Evolutionary conservation across 2,888 invertebrate species (phyloP).

Genomic region (Muscina levida): DNA sequence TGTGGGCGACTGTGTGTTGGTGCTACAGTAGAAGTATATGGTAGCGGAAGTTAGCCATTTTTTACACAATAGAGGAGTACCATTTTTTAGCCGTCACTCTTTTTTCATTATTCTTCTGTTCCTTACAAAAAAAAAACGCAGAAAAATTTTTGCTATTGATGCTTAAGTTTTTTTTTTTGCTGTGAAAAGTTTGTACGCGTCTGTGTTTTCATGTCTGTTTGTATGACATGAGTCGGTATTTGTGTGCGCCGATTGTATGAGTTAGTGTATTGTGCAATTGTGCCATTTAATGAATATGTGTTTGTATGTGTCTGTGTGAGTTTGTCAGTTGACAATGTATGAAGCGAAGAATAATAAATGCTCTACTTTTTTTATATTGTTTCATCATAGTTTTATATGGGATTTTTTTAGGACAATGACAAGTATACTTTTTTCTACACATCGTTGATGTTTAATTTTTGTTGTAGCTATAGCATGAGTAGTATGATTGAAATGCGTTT

Average conservation of each 20-base stretch:
- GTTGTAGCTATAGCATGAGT: too few relatives aligned
- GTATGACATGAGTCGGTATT: slow-evolving; percentile 14
- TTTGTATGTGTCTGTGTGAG: not conserved
- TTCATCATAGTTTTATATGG: slow-evolving; percentile 25
- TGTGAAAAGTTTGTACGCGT: too few relatives aligned
- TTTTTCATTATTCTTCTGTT: slow-evolving; percentile 35
- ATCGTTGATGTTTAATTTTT: slow-evolving; percentile 35
- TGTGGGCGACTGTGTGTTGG: slow-evolving; percentile 7
- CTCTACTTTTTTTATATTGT: slow-evolving; percentile 13
- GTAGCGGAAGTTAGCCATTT: slow-evolving; percentile 59
- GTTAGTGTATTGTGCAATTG: not conserved
- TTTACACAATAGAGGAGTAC: slow-evolving; percentile 44
- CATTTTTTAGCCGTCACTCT: slow-evolving; percentile 39
- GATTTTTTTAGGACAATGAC: slow-evolving; percentile 57
- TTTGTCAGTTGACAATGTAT: slow-evolving; percentile 45
- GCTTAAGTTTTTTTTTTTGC: slow-evolving; percentile 20
- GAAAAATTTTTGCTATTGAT: slow-evolving; percentile 59
- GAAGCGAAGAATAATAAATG: slow-evolving; percentile 62
- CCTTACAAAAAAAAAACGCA: not conserved
- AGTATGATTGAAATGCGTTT: slow-evolving; percentile 59
- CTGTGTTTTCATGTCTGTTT: not conserved
- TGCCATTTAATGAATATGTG: not conserved
- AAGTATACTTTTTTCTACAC: slow-evolving; percentile 51
- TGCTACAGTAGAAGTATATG: slow-evolving; percentile 33
- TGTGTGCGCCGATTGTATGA: slow-evolving; percentile 20